Evolutionary conservation across 2,888 invertebrate species (phyloP).

Genomic region (Holacanthella duospinosa): DNA sequence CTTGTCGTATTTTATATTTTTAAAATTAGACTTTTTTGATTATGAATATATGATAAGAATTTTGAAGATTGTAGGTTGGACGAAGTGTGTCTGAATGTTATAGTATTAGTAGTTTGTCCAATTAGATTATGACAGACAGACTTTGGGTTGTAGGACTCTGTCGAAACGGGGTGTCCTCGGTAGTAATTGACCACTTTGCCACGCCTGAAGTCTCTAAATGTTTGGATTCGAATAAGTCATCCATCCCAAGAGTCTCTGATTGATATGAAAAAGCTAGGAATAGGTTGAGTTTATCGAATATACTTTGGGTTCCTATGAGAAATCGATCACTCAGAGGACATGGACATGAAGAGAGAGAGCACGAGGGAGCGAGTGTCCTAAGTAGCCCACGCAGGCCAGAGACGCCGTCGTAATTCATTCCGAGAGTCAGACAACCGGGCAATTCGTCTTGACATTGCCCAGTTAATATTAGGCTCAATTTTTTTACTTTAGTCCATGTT

Average conservation of each 20-base stretch:
- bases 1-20: not conserved
- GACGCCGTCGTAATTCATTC: too few relatives aligned
- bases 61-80: not conserved
- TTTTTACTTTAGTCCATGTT: too few relatives aligned
- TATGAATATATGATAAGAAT: not conserved
- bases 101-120: not conserved
- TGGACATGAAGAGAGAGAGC: too few relatives aligned
- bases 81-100: not conserved
- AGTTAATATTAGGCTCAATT: too few relatives aligned
- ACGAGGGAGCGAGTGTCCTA: too few relatives aligned
- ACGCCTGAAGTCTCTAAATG: not conserved
- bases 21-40: not conserved
- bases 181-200: constrained; percentile 3
- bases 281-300: not conserved
- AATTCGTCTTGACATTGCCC: too few relatives aligned
- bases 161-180: not conserved
- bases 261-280: not conserved
- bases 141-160: too few relatives aligned
- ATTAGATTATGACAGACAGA: too few relatives aligned
- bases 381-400: too few relatives aligned
- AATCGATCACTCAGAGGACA: not conserved
- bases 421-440: too few relatives aligned
- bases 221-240: not conserved
- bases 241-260: not conserved
- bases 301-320: not conserved